Base-by-base conservation (phyloP, 2,888 invertebrate genomes). In the Cheilosia grossa region DNA sequence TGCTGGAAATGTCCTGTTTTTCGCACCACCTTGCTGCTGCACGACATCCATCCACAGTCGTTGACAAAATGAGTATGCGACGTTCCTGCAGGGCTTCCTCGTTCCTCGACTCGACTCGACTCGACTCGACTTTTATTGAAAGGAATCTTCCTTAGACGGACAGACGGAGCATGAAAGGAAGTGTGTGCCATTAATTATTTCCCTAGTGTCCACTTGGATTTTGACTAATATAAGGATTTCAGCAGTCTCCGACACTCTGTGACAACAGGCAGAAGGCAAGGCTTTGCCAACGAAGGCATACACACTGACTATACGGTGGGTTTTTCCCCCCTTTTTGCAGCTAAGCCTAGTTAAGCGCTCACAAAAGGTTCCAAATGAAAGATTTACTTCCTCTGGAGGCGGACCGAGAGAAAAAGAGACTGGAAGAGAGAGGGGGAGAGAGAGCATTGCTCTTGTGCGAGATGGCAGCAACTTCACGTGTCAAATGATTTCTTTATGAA, bases 111-210 rank as follows among this genome's bases (percentile, higher is more conserved):
- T 9, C 13, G 15, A 30, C 6, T 27, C 19, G 2, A 21, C 63
- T 24, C 15, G 54, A 51, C 37, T 9, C 13, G 15, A 30, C 6
- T 24, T 15, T 1, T 80, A 56, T 54, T 63, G 63, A 69, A 81
- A 77, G 64, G 64, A 64, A 44, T 82, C 44, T 37, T 56, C n/a
- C 63, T n/a, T 19, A 63, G 70, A 21, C 53, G 66, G 56, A 61
- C 73, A 79, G 24, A 42, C 40, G 17, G 27, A 42, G 53, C 61
- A 67, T 63, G 69, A 6, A 64, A 80, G 83, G 80, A 74, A 80
- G 59, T 54, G 83, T 80, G 74, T 70, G 75, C 69, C 72, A 72
- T 81, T 85, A 85, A 85, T 85, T 85, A 85, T 81, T 85, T 85
- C 67, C 85, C 56, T 21, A 54, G 81, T 66, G 85, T 75, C 75